phyloP scores from a whole-genome alignment of 1,140 invertebrate species.

The Lordiphosa clarofinis region DNA sequence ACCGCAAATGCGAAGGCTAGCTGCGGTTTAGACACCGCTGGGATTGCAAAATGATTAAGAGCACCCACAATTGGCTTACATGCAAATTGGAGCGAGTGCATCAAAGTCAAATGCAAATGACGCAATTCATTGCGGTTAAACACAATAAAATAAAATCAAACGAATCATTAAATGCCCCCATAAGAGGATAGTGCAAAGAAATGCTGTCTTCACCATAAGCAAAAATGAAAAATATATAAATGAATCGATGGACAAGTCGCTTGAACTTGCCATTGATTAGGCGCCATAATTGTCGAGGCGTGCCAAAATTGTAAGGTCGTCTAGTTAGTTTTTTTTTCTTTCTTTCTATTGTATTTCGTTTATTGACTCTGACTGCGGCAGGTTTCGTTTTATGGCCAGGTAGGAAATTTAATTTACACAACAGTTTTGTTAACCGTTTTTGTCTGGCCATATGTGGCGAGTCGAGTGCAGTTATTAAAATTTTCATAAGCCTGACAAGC shows the following conservation, averaged over 20 bases:
- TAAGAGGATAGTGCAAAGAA: slow-evolving; percentile 23
- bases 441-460: slow-evolving; percentile 23
- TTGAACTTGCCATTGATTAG: slow-evolving; percentile 52
- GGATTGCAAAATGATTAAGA: slow-evolving; percentile 39
- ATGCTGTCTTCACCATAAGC: slow-evolving; percentile 35
- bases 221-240: slow-evolving; percentile 28
- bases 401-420: slow-evolving; percentile 52
- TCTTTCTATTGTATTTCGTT: slow-evolving; percentile 9
- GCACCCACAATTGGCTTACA: slow-evolving; percentile 30
- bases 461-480: slow-evolving; percentile 26
- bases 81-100: slow-evolving; percentile 55
- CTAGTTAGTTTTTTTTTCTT: slow-evolving; percentile 16
- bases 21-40: slow-evolving; percentile 31
- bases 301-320: slow-evolving; percentile 43
- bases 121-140: slow-evolving; percentile 36
- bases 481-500: slow-evolving; percentile 33
- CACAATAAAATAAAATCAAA: slow-evolving; percentile 3
- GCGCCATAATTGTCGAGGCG: slow-evolving; percentile 38
- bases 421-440: slow-evolving; percentile 43
- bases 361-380: slow-evolving; percentile 25
- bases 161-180: slow-evolving; percentile 31
- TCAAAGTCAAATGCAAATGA: slow-evolving; percentile 58
- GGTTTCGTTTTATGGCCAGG: slow-evolving; percentile 22
- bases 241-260: slow-evolving; percentile 22
- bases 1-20: slow-evolving; percentile 49